Base-by-base conservation (phyloP, 2,113 vertebrate species). In the Pipra filicauda region DNA sequence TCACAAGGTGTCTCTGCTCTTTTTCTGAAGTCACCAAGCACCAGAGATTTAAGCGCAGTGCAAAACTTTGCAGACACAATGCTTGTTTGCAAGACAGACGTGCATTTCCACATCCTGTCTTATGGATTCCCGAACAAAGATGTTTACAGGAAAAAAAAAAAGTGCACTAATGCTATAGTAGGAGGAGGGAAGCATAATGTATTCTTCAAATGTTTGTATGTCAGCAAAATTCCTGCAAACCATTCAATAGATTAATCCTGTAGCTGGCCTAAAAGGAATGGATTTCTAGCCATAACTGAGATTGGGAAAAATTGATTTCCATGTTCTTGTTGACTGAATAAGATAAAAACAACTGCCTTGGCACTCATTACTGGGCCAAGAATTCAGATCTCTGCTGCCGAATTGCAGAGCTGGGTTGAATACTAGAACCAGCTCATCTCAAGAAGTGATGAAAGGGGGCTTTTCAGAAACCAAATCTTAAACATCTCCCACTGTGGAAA, bases 271-370 rank as follows among this genome's bases (percentile, higher is more conserved):
- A 97, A 98, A 97, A 98, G 97, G 97, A 98, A 98, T 98, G 95
- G 97, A 98, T 98, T 98, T 98, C 97, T 96, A 97, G 97, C 98
- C 95, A 96, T 98, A 98, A 98, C 98, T 95, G 97, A 98, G 97
- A 98, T 97, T 97, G 98, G 98, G 96, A 96, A 97, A 98, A 98
- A 98, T 98, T 98, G 98, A 98, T 98, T 98, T 98, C 98, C 96
- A 96, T 97, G 98, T 98, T 98, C 96, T 97, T 97, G 95, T 97
- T 97, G 97, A 98, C 98, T 97, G 98, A 98, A 97, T 97, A 97
- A 98, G 97, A 98, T 97, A 97, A 98, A 98, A 98, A 95, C 96
- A 92, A 94, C 81, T 91, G 92, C 94, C 96, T 95, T 94, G 95
- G 97, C 94, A 87, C 92, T 96, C 86, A 44, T 91, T 96, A 89